These are phyloP conservation scores for Eurystomus gularis DNA, from an alignment of 2,113 vertebrate genomes.

Conservation along the genomic window DNA sequence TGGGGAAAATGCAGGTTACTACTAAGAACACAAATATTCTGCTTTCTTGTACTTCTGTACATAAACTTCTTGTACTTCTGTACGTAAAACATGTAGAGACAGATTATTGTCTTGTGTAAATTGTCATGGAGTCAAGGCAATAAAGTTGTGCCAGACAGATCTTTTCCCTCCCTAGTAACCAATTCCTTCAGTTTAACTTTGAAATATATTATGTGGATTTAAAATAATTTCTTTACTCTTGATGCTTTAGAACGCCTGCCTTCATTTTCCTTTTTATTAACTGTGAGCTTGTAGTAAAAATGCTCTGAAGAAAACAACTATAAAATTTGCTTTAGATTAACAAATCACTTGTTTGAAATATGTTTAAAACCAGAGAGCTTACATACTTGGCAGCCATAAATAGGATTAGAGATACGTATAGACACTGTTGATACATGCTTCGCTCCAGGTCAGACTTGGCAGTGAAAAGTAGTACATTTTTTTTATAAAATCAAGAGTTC, in stretches of 20 bases:
- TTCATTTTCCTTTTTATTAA: background rate
- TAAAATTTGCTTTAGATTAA: background rate
- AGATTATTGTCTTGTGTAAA: background rate
- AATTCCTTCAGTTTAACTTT: background rate
- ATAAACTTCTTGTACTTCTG: background rate
- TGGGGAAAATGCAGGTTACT: background rate
- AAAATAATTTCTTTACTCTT: background rate
- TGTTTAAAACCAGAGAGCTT: background rate
- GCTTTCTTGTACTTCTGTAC: background rate
- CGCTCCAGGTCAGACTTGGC: background rate
- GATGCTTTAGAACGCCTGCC: background rate
- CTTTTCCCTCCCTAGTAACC: background rate
- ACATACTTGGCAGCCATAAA: background rate
- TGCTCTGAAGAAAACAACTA: background rate
- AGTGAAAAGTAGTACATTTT: background rate
- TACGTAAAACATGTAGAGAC: background rate
- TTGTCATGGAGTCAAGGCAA: background rate
- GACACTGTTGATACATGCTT: conserved; percentile 1
- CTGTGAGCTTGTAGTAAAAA: background rate
- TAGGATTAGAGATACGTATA: background rate
- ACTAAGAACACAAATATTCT: background rate
- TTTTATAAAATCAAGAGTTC: background rate
- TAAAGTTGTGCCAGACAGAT: background rate
- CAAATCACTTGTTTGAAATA: background rate
- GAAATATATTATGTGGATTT: background rate